phyloP scores from a whole-genome alignment of 2,888 invertebrate genomes.

The Sminthurinus aureus region DNA sequence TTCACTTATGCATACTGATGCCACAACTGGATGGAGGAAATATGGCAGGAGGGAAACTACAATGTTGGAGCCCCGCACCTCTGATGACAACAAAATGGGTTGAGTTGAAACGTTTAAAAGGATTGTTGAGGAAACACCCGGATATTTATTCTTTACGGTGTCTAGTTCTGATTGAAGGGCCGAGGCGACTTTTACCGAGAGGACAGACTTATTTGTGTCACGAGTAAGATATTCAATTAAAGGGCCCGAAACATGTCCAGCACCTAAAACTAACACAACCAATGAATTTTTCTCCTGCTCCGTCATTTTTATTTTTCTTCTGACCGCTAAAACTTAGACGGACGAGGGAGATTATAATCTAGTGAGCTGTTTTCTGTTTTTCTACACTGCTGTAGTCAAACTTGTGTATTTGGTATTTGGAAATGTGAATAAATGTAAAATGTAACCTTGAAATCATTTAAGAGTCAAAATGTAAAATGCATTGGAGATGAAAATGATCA shows the following conservation, averaged over 20 bases:
- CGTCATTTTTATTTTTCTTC: no score
- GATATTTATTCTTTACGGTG: constrained; percentile 76
- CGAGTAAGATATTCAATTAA: constrained; percentile 86
- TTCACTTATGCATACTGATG: constrained; percentile 76
- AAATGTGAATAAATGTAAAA: no score
- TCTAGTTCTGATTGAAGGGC: constrained; percentile 89
- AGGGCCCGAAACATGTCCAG: constrained; percentile 93
- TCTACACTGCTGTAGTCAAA: no score
- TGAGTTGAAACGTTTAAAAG: constrained; percentile 80
- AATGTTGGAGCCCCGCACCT: constrained; percentile 76
- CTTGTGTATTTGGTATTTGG: no score
- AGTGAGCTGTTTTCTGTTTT: no score
- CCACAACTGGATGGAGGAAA: constrained; percentile 80
- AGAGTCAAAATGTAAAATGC: no score
- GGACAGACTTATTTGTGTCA: not conserved
- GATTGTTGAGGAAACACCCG: constrained; percentile 70
- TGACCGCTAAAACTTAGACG: no score
- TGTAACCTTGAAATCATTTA: no score
- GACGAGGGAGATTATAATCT: no score
- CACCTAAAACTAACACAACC: constrained; percentile 91
- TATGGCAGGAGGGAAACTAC: constrained; percentile 91
- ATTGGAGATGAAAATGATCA: no score
- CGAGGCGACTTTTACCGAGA: constrained; percentile 68
- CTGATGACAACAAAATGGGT: constrained; percentile 71
- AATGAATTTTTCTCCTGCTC: constrained; percentile 17